Evolutionary conservation across 2,888 invertebrate species (phyloP).

Genomic region (Leistus spinibarbis): DNA sequence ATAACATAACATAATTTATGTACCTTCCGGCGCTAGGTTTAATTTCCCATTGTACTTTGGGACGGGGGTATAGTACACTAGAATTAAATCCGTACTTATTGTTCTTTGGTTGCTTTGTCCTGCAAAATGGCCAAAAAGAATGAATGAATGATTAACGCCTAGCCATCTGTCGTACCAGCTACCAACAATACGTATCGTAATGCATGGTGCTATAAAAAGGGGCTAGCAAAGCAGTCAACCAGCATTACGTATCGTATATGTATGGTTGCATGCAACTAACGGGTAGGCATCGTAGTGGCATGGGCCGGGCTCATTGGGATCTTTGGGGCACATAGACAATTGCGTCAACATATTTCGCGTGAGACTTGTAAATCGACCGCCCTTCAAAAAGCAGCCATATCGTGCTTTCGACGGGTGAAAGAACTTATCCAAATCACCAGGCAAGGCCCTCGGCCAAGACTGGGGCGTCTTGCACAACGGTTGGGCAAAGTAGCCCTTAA

Average conservation of each 20-base stretch:
- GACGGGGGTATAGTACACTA: slow-evolving; percentile 47
- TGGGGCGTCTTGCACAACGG: slow-evolving; percentile 45
- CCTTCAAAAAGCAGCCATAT: slow-evolving; percentile 50
- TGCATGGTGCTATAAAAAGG: too few relatives aligned
- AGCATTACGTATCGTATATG: neutral
- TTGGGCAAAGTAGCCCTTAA: slow-evolving; percentile 62
- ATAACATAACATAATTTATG: too few relatives aligned
- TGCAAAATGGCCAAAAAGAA: too few relatives aligned
- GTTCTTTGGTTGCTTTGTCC: neutral
- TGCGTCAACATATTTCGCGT: slow-evolving; percentile 61
- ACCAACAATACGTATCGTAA: too few relatives aligned
- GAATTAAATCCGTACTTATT: slow-evolving; percentile 48
- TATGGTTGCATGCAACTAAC: neutral
- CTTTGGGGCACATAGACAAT: slow-evolving; percentile 58
- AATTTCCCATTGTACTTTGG: slow-evolving; percentile 49
- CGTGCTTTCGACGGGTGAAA: slow-evolving; percentile 47
- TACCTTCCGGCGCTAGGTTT: slow-evolving; percentile 54
- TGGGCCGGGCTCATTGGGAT: slow-evolving; percentile 62
- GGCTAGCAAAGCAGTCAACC: neutral
- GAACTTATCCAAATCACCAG: slow-evolving; percentile 49
- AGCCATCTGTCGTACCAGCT: too few relatives aligned
- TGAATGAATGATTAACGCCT: too few relatives aligned
- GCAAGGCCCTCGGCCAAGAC: slow-evolving; percentile 48
- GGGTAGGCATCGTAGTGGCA: slow-evolving; percentile 53
- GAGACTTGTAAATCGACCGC: slow-evolving; percentile 50